phyloP scores from a whole-genome alignment of 2,113 vertebrate genomes.

The Chloropsis cyanopogon region DNA sequence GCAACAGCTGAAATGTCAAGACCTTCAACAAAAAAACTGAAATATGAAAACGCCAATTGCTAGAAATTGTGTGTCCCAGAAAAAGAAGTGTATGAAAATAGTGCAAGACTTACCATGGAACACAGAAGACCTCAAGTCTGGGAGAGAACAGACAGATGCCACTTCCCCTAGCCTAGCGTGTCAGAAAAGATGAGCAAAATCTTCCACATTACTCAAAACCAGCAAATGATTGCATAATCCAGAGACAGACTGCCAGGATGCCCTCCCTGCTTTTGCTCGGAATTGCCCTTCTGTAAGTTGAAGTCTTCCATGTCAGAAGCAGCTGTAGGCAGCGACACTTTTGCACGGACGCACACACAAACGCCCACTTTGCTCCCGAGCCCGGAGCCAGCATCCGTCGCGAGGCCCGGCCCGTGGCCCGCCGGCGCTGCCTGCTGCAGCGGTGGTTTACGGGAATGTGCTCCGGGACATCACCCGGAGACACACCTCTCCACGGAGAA shows the following conservation, averaged over 20 bases:
- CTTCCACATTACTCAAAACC: slow-evolving; percentile 12
- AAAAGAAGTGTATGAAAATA: slow-evolving; percentile 75
- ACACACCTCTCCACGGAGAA: slow-evolving; percentile 19
- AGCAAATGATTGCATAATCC: slow-evolving; percentile 26
- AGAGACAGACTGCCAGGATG: slow-evolving; percentile 32
- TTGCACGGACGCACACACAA: not conserved
- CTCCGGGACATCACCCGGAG: slow-evolving; percentile 37
- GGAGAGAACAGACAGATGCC: slow-evolving; percentile 22
- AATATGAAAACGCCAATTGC: slow-evolving; percentile 41
- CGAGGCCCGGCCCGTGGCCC: not conserved
- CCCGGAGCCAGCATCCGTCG: not conserved
- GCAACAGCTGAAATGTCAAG: slow-evolving; percentile 67
- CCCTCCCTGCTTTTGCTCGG: slow-evolving; percentile 41
- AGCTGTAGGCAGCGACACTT: slow-evolving; percentile 54
- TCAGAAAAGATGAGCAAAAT: slow-evolving; percentile 54
- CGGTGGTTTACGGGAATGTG: not conserved
- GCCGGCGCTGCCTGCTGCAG: slow-evolving; percentile 4
- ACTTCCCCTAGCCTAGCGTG: slow-evolving; percentile 27
- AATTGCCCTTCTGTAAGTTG: not conserved
- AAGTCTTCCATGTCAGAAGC: slow-evolving; percentile 67
- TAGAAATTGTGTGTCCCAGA: slow-evolving; percentile 72
- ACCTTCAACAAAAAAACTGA: slow-evolving; percentile 58
- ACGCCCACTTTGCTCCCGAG: not conserved
- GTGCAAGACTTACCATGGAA: slow-evolving; percentile 86
- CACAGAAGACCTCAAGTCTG: slow-evolving; percentile 82